A percentile compares a stretch with the other conserved stretches of the same genome.
phyloP scores from a whole-genome alignment of 2,888 invertebrate genomes.

The Thereva nobilitata region DNA sequence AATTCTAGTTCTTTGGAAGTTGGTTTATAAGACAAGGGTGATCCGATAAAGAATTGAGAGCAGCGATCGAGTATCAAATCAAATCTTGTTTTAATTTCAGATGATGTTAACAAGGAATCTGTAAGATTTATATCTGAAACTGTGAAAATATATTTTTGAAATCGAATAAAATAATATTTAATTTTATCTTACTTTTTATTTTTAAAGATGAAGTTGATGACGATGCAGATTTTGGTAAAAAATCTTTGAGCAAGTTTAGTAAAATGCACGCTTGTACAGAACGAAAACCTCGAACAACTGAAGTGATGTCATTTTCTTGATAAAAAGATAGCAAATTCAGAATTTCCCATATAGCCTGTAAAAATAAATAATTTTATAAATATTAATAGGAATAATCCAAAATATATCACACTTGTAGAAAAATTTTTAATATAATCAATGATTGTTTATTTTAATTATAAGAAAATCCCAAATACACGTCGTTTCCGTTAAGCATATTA shows the following conservation, averaged over 20 bases:
- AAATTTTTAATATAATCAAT: too few relatives aligned
- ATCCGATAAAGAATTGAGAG: slow-evolving; percentile 55
- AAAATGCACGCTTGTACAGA: slow-evolving; percentile 53
- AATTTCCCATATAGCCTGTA: slow-evolving; percentile 56
- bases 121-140: slow-evolving; percentile 39
- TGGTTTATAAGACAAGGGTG: slow-evolving; percentile 49
- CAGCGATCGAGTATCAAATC: slow-evolving; percentile 55
- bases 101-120: slow-evolving; percentile 48
- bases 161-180: not conserved
- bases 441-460: not conserved
- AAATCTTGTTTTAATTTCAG: slow-evolving; percentile 54
- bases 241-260: slow-evolving; percentile 50
- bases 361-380: not conserved
- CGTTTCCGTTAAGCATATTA: too few relatives aligned
- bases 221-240: slow-evolving; percentile 26
- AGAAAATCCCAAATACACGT: not conserved
- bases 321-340: slow-evolving; percentile 54
- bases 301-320: slow-evolving; percentile 51
- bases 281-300: slow-evolving; percentile 52
- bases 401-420: too few relatives aligned
- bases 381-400: too few relatives aligned
- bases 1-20: slow-evolving; percentile 52
- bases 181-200: slow-evolving; percentile 2
- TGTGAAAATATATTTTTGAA: not conserved
- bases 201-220: slow-evolving; percentile 1